Evolutionary conservation across 2,113 vertebrate species (phyloP).

Genomic region (Todiramphus chloris): DNA sequence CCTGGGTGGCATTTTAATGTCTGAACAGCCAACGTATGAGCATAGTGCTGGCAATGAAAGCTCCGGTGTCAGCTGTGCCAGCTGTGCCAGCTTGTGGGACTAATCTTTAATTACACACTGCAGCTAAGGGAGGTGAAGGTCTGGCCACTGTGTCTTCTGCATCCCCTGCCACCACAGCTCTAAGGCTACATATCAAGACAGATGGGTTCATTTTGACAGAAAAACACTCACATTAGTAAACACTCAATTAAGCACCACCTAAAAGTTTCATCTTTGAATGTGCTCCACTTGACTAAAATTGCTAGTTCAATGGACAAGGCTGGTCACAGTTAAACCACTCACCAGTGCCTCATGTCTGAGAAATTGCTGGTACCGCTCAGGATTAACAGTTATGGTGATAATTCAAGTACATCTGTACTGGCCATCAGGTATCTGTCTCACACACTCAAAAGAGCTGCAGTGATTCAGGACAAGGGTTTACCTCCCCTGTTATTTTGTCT

Average conservation of each 20-base stretch:
- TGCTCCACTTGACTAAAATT: neutral
- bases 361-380: neutral
- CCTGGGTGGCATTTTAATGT: neutral
- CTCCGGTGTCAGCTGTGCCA: neutral
- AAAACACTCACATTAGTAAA: neutral
- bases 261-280: neutral
- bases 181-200: neutral
- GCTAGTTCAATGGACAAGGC: neutral
- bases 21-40: neutral
- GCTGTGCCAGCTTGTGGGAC: neutral
- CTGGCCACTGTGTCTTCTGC: neutral
- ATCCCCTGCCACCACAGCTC: accelerated
- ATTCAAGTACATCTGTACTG: neutral
- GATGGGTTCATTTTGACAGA: neutral
- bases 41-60: neutral
- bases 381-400: neutral
- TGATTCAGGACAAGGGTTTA: neutral
- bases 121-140: neutral
- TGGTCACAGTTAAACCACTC: neutral
- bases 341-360: neutral
- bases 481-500: neutral
- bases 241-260: neutral
- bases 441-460: neutral
- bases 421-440: neutral
- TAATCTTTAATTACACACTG: neutral